phyloP scores from a whole-genome alignment of 2,797 vertebrate genomes.

The Halcyon smyrnensis region DNA sequence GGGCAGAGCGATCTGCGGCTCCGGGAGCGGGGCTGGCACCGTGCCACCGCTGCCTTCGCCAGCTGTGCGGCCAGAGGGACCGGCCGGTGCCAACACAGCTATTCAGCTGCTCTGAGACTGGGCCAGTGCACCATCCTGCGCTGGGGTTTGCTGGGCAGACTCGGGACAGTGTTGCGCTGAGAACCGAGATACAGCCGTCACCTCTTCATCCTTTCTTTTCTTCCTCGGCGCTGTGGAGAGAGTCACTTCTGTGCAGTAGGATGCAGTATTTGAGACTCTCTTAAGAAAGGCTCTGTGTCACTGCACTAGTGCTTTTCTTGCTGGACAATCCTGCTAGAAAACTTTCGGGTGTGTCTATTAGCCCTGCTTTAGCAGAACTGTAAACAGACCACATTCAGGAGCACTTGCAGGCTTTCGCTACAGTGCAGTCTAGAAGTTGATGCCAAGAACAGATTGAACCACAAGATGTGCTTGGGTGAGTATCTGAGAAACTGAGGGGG shows the following conservation, averaged over 20 bases:
- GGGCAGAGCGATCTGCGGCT: background rate
- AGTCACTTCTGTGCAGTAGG: background rate
- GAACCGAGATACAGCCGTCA: background rate
- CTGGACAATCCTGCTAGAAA: background rate
- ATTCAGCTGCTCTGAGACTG: background rate
- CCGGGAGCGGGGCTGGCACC: background rate
- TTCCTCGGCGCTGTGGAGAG: background rate
- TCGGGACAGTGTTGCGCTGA: fast-evolving
- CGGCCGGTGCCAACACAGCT: fast-evolving
- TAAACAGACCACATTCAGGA: background rate
- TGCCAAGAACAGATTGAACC: background rate
- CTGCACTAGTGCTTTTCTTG: background rate
- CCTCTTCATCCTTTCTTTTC: background rate
- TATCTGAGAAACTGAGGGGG: background rate
- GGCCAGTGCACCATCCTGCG: fast-evolving
- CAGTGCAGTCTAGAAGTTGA: background rate
- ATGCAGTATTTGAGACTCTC: background rate
- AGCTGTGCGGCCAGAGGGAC: background rate
- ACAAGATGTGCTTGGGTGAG: background rate
- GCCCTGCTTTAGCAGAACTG: background rate
- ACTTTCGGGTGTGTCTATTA: background rate
- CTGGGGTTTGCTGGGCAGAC: background rate
- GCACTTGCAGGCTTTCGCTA: background rate
- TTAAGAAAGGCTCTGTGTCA: background rate
- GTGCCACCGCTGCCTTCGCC: fast-evolving